Percentiles rank a stretch among this genome's conserved stretches.
Conservation (phyloP, 2,888 invertebrate species). For the Drosophila fungiperda region DNA sequence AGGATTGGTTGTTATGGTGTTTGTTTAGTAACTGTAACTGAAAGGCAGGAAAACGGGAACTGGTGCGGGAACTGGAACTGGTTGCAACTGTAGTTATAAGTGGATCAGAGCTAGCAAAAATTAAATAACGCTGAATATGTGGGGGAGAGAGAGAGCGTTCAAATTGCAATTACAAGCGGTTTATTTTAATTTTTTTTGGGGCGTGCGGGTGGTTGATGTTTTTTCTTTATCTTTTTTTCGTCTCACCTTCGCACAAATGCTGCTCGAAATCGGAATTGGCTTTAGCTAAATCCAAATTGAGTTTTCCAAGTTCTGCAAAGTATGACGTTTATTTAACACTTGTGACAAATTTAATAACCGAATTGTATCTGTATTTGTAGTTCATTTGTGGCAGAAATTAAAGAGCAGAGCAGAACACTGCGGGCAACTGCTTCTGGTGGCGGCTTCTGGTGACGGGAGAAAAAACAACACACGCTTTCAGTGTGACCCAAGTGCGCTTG, state of each 20-base stretch:
- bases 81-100: slow-evolving; percentile 59
- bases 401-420: slow-evolving; percentile 37
- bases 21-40: slow-evolving; percentile 54
- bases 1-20: slow-evolving; percentile 37
- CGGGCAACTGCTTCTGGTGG: slow-evolving; percentile 51
- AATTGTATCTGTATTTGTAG: slow-evolving; percentile 7
- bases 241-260: slow-evolving; percentile 82
- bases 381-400: slow-evolving; percentile 24
- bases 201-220: slow-evolving; percentile 1
- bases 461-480: slow-evolving; percentile 57
- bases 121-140: slow-evolving; percentile 10
- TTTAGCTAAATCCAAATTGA: slow-evolving; percentile 77
- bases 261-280: slow-evolving; percentile 81
- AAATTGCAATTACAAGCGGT: slow-evolving; percentile 19
- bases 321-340: slow-evolving; percentile 27
- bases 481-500: slow-evolving; percentile 56
- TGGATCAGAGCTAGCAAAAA: slow-evolving; percentile 43
- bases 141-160: not conserved
- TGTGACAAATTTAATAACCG: slow-evolving; percentile 30
- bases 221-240: not conserved
- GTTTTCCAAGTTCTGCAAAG: slow-evolving; percentile 78
- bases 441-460: slow-evolving; percentile 49
- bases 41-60: slow-evolving; percentile 16
- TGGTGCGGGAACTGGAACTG: slow-evolving; percentile 20
- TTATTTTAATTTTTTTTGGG: slow-evolving; percentile 23